A percentile compares a stretch with the other conserved stretches of the same genome.
These are phyloP conservation scores for Albula goreensis DNA, from an alignment of 2,113 vertebrate species.

Conservation along the genomic window DNA sequence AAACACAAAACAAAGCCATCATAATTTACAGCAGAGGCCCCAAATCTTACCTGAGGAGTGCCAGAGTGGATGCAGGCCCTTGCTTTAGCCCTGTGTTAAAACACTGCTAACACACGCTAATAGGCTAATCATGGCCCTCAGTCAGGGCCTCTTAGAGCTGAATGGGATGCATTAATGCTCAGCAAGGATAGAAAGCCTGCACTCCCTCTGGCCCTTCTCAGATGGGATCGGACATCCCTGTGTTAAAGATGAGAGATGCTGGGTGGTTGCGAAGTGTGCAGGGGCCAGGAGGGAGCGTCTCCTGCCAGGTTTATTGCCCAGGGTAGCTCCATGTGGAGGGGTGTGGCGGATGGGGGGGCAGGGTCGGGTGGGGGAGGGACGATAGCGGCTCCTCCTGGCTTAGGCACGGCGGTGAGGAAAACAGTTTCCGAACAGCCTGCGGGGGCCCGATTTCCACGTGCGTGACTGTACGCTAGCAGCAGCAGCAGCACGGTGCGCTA, in stretches of 20 bases:
- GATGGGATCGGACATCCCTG: too few species aligned
- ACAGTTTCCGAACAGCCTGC: constrained; percentile 77
- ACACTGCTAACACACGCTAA: too few species aligned
- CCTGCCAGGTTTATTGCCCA: background rate
- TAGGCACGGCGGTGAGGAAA: constrained; percentile 92
- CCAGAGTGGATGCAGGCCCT: too few species aligned
- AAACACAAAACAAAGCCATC: constrained; percentile 48
- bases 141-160: too few species aligned
- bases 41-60: background rate
- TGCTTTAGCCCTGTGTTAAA: too few species aligned
- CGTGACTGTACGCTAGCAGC: constrained; percentile 71
- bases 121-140: too few species aligned
- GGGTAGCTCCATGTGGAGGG: constrained; percentile 66
- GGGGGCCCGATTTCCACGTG: constrained; percentile 68
- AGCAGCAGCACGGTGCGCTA: constrained; percentile 59
- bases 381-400: constrained; percentile 69
- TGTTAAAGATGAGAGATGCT: too few species aligned
- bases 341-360: constrained; percentile 65
- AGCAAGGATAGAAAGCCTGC: too few species aligned
- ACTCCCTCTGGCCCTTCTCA: too few species aligned
- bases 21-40: background rate
- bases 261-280: background rate
- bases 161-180: too few species aligned
- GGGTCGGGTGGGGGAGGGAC: constrained; percentile 22
- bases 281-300: background rate